Conservation (phyloP, 2,113 vertebrate genomes). For the Collichthys lucidus region DNA sequence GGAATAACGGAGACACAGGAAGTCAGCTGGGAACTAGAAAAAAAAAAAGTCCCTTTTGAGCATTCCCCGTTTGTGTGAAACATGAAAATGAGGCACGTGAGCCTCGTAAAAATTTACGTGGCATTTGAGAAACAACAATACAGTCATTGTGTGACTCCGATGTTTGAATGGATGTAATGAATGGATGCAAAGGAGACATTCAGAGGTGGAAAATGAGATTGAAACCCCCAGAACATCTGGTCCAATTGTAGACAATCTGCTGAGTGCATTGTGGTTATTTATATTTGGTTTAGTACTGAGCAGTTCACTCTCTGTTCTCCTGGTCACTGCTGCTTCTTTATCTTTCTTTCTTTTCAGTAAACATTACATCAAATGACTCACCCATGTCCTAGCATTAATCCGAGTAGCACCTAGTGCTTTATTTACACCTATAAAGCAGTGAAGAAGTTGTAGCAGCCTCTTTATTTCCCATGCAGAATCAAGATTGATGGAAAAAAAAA, state of each 20-base stretch:
- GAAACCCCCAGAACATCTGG: neutral
- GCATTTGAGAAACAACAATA: too few relatives aligned
- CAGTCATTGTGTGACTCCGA: too few relatives aligned
- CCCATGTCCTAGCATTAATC: neutral
- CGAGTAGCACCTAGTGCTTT: neutral
- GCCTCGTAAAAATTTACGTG: too few relatives aligned
- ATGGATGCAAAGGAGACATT: neutral
- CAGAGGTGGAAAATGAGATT: neutral
- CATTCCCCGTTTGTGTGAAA: neutral
- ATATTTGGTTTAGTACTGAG: neutral
- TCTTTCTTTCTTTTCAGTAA: neutral
- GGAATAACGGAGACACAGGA: neutral
- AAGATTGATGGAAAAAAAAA: neutral
- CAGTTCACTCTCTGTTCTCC: neutral
- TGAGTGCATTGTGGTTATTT: neutral
- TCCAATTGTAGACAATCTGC: neutral
- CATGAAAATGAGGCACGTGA: neutral
- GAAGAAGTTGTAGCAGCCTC: neutral
- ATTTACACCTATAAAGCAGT: too few relatives aligned
- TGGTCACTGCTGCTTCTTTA: neutral
- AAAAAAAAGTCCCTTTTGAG: neutral
- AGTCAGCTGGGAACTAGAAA: neutral
- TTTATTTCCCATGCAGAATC: neutral
- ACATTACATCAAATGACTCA: neutral
- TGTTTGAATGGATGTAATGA: neutral